Conservation (phyloP, 2,888 invertebrate species). For the Ectemnius cavifrons region DNA sequence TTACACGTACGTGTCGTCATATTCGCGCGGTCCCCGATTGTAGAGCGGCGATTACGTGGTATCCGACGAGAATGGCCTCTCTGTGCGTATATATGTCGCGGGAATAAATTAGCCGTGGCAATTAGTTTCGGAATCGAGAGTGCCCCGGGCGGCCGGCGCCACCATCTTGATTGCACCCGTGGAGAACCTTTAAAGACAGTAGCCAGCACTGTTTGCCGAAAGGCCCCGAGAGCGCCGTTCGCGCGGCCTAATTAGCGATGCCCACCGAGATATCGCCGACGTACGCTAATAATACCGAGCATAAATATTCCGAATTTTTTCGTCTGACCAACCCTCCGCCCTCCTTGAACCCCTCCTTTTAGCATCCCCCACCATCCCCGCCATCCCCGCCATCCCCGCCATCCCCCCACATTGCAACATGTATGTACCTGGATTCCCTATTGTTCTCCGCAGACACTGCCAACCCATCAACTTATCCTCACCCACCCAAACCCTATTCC, state of each 20-base stretch:
- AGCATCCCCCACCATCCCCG: neutral
- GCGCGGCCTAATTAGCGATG: conserved; percentile 77
- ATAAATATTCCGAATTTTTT: conserved; percentile 76
- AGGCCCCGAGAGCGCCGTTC: conserved; percentile 64
- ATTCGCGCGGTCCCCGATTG: too few relatives aligned
- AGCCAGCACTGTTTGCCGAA: conserved; percentile 77
- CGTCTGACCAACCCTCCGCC: conserved; percentile 58
- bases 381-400: too few relatives aligned
- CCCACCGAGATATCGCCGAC: conserved; percentile 76
- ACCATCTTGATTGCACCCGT: conserved; percentile 76
- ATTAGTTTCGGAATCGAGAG: conserved; percentile 77
- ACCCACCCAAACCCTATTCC: conserved; percentile 3
- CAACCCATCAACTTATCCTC: conserved; percentile 3
- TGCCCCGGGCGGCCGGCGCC: conserved; percentile 77
- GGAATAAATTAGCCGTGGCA: conserved; percentile 77
- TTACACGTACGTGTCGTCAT: too few relatives aligned
- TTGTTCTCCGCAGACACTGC: conserved; percentile 9
- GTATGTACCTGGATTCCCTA: neutral
- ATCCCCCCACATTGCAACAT: neutral
- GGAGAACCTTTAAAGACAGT: conserved; percentile 71
- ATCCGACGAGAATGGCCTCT: conserved; percentile 65
- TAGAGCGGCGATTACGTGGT: conserved; percentile 59
- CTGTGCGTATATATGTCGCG: conserved; percentile 69
- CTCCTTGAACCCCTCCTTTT: conserved; percentile 9
- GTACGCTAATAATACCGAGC: conserved; percentile 76